phyloP scores from a whole-genome alignment of 2,888 invertebrate genomes.

The Horisme vitalbata region DNA sequence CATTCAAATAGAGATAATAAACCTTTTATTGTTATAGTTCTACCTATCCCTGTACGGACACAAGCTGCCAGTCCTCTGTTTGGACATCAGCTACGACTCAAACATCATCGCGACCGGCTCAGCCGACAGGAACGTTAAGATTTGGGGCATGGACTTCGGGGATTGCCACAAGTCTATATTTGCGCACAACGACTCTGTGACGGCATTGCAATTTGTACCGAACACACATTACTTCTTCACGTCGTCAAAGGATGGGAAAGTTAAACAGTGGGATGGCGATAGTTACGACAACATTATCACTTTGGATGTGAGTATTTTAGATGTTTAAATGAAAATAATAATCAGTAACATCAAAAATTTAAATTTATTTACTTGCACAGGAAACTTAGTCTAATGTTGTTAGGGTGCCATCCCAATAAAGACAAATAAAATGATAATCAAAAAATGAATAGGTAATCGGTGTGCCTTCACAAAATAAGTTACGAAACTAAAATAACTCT shows the following conservation, averaged over 20 bases:
- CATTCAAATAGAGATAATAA: neutral
- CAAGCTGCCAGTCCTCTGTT: constrained; percentile 94
- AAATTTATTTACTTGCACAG: no score
- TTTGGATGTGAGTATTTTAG: constrained; percentile 86
- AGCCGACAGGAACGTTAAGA: constrained; percentile 96
- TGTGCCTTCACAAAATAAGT: no score
- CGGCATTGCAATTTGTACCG: constrained; percentile 93
- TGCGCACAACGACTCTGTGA: constrained; percentile 98
- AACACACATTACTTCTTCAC: constrained; percentile 97
- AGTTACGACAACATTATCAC: constrained; percentile 95
- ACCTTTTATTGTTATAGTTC: constrained; percentile 83
- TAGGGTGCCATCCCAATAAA: no score
- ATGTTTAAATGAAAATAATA: no score
- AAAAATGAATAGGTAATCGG: no score
- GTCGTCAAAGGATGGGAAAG: constrained; percentile 94
- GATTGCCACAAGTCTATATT: constrained; percentile 98
- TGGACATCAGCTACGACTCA: constrained; percentile 96
- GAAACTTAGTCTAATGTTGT: no score
- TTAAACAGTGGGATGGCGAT: constrained; percentile 99
- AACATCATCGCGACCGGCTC: constrained; percentile 96
- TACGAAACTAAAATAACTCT: no score
- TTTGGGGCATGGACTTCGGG: constrained; percentile 99
- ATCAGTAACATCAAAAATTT: no score
- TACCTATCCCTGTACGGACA: constrained; percentile 98
- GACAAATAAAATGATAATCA: no score